Evolutionary conservation across 2,113 vertebrate species (phyloP), one percentile per base, ranked within the genome.

Genomic region (Antechinus flavipes): DNA sequence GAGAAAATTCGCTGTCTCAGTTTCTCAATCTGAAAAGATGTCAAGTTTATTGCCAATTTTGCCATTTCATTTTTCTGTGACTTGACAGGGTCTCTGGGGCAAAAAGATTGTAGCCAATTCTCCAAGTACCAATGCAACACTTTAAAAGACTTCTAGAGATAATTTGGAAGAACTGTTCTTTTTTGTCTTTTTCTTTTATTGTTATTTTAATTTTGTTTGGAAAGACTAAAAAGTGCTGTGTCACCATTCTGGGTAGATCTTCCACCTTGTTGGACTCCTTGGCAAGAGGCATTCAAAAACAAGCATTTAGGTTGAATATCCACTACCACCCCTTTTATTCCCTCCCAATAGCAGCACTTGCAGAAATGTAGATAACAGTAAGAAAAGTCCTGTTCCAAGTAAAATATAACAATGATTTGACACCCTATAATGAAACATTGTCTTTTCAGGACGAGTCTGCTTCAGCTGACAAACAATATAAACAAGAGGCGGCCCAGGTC

Each of bases 401-500:
- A 61, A 96, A 95, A 95, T 2, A 42, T 27, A 49, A 11, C 30
- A 22, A 0, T 93, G 90, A 96, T 92, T 55, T 94, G 95, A 95
- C 56, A 25, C 35, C 90, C 93, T 95, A 30, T 93, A 93, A 94
- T 26, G 90, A 91, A 42, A 61, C 89, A 49, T 91, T 98, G 27
- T 95, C 96, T 98, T 97, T 98, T 94, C 98, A 99, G 99, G 99
- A 99, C 0, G 99, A 99, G 91, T 96, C 99, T 95, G 94, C 98
- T 97, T 92, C 99, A 56, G 95, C 98, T 95, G 99, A 99, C 97
- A 99, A 99, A 96, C 98, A 98, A 95, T 98, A 98, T 95, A 99
- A 99, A 97, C 98, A 98, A 52, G 99, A 99, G 96, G 97, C 98
- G n/a, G 97, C 98, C 97, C 99, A 98, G 97, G 98, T 98, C 97